These are phyloP conservation scores for Linepithema humile DNA, from an alignment of 1,140 invertebrate genomes.

Conservation along the genomic window DNA sequence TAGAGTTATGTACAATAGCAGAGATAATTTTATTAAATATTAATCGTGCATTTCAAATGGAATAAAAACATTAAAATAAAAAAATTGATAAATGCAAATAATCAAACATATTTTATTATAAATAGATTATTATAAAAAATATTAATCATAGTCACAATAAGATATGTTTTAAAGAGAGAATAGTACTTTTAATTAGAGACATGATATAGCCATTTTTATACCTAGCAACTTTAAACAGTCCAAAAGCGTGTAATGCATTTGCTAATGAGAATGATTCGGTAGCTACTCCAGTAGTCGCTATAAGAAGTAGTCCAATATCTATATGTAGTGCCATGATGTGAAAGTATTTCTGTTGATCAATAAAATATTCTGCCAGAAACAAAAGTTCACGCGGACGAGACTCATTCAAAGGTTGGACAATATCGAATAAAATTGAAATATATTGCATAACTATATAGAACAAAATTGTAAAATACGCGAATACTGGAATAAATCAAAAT, in stretches of 20 bases:
- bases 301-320: slow-evolving; percentile 20
- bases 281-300: slow-evolving; percentile 44
- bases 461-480: background rate
- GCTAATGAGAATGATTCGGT: slow-evolving; percentile 32
- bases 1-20: background rate
- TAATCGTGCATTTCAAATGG: too few relatives aligned
- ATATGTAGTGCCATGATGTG: slow-evolving; percentile 42
- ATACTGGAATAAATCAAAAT: background rate
- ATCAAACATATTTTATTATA: too few relatives aligned
- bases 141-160: too few relatives aligned
- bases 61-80: too few relatives aligned
- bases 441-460: background rate
- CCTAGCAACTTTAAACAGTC: slow-evolving; percentile 37
- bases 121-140: too few relatives aligned
- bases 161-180: too few relatives aligned
- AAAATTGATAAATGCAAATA: too few relatives aligned
- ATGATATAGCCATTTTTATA: background rate
- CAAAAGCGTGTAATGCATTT: slow-evolving; percentile 26
- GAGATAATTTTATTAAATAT: too few relatives aligned
- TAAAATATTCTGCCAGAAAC: slow-evolving; percentile 54
- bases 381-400: slow-evolving; percentile 13
- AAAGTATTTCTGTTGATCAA: slow-evolving; percentile 63
- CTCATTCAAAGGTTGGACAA: slow-evolving; percentile 25
- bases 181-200: background rate
- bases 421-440: background rate